Conservation (phyloP, 2,888 invertebrate genomes). For the Pyrochroa serraticornis region DNA sequence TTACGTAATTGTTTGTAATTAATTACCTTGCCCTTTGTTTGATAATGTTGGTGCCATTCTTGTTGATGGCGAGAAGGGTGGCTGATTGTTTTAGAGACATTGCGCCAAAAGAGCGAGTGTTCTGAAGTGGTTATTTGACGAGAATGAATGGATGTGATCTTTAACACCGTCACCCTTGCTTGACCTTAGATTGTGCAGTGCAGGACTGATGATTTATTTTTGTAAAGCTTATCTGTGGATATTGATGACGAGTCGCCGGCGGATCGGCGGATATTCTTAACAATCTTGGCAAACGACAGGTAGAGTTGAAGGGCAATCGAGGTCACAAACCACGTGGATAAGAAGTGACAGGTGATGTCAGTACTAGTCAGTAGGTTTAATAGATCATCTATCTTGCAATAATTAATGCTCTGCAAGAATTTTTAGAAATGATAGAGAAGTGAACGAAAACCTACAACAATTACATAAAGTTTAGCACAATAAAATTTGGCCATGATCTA, state of each 20-base stretch:
- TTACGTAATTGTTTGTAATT: background rate
- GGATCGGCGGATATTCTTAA: background rate
- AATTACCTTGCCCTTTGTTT: constrained; percentile 42
- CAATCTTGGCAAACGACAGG: too few relatives aligned
- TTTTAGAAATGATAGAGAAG: too few relatives aligned
- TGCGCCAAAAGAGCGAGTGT: background rate
- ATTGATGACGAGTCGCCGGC: background rate
- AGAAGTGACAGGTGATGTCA: too few relatives aligned
- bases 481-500: too few relatives aligned
- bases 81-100: constrained; percentile 43
- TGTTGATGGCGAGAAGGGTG: constrained; percentile 34
- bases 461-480: too few relatives aligned
- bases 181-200: constrained; percentile 14
- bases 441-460: too few relatives aligned
- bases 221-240: background rate
- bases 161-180: constrained; percentile 17
- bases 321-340: too few relatives aligned
- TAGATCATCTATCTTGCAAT: too few relatives aligned
- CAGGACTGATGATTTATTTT: background rate
- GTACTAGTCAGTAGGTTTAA: too few relatives aligned
- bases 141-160: constrained; percentile 5
- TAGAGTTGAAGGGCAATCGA: too few relatives aligned
- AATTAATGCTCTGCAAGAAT: too few relatives aligned
- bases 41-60: constrained; percentile 38
- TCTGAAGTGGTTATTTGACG: background rate